Conservation (phyloP, 1,140 invertebrate genomes). For the Scaptomyza montana region DNA sequence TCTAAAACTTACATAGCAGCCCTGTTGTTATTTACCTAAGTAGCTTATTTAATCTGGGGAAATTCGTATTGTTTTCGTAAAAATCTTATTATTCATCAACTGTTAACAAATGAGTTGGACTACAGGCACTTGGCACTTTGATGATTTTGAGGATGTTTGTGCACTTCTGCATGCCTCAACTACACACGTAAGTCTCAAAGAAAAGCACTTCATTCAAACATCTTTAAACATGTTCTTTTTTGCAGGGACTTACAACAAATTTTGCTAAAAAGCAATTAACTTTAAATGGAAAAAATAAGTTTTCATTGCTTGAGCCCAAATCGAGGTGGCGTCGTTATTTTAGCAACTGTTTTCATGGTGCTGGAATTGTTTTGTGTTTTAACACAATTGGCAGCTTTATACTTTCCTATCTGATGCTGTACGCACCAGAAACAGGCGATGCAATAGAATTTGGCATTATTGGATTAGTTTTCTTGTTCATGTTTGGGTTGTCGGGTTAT, state of each 20-base stretch:
- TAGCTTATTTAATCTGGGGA: too few relatives aligned
- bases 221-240: neutral
- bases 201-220: neutral
- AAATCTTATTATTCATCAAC: neutral
- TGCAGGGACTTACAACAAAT: conserved; percentile 35
- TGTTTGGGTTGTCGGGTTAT: conserved; percentile 27
- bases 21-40: too few relatives aligned
- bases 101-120: neutral
- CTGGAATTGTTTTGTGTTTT: conserved; percentile 23
- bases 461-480: neutral
- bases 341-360: conserved; percentile 23
- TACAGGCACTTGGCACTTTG: neutral
- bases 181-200: conserved; percentile 22
- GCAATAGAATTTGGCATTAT: conserved; percentile 13
- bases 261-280: conserved; percentile 16
- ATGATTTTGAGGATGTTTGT: neutral
- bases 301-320: conserved; percentile 6
- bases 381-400: conserved; percentile 12
- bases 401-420: neutral
- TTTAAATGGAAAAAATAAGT: conserved; percentile 38
- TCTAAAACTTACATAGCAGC: too few relatives aligned
- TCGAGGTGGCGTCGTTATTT: neutral
- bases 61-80: too few relatives aligned
- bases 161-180: neutral
- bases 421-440: accelerated